A percentile compares a stretch with the other conserved stretches of the same genome.
Evolutionary conservation across 2,113 vertebrate species (phyloP).

Genomic region (Onychostruthus taczanowskii): DNA sequence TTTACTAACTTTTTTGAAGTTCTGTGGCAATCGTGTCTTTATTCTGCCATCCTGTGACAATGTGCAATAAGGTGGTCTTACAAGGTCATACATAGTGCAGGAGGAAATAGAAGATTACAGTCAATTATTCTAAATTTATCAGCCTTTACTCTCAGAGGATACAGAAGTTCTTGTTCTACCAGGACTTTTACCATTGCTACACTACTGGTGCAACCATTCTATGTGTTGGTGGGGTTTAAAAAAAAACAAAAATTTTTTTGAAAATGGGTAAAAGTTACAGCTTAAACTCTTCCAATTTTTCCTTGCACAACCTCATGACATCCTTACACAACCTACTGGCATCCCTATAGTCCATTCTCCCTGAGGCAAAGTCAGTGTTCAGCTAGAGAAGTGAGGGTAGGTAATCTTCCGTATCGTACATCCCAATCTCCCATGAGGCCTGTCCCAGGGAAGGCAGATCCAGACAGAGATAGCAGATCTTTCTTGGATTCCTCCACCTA

Average conservation of each 20-base stretch:
- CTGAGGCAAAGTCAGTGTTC: fast-evolving
- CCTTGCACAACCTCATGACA: background rate
- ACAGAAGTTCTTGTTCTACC: background rate
- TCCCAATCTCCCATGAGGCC: background rate
- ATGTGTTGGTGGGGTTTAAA: background rate
- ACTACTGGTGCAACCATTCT: background rate
- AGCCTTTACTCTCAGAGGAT: background rate
- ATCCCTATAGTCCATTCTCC: background rate
- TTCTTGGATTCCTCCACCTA: background rate
- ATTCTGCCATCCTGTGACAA: background rate
- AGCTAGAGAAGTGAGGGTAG: background rate
- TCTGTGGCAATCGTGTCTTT: background rate
- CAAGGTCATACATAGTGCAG: background rate
- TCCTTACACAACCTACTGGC: background rate
- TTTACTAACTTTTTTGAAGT: background rate
- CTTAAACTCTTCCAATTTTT: background rate
- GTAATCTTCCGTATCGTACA: background rate
- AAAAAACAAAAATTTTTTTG: background rate
- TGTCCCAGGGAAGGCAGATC: background rate
- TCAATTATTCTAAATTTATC: background rate
- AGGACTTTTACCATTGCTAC: background rate
- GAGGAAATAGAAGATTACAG: background rate
- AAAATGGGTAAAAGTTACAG: background rate
- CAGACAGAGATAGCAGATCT: background rate
- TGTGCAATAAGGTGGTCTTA: background rate